Evolutionary conservation across 2,113 vertebrate genomes (phyloP).

Genomic region (Phocoena phocoena): DNA sequence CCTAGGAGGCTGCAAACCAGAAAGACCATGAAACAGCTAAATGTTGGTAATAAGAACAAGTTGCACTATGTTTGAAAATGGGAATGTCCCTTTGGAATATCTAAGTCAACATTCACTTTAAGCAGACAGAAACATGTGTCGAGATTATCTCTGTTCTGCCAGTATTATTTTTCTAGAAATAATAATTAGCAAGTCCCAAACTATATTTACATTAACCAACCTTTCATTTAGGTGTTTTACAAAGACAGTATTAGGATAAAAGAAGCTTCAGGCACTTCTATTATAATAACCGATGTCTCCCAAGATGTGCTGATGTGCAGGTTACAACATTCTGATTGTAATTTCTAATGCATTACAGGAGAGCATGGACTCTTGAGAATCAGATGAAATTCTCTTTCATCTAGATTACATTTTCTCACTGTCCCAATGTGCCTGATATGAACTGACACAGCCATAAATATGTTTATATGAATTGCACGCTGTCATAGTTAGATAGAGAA

Average conservation of each 20-base stretch:
- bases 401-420: conserved; percentile 38
- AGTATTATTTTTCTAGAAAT: conserved; percentile 1
- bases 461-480: not conserved
- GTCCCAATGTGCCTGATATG: not conserved
- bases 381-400: conserved; percentile 22
- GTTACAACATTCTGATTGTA: not conserved
- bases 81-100: not conserved
- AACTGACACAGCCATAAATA: conserved; percentile 27
- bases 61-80: rapidly evolving
- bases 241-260: conserved; percentile 46
- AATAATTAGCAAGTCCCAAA: not conserved
- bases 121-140: not conserved
- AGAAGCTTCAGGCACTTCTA: not conserved
- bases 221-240: conserved; percentile 20
- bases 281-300: conserved; percentile 13
- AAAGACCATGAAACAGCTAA: not conserved
- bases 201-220: not conserved
- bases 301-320: not conserved
- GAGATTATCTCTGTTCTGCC: not conserved
- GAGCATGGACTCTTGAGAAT: not conserved
- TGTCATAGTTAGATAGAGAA: conserved; percentile 1
- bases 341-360: conserved; percentile 14
- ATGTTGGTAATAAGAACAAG: not conserved
- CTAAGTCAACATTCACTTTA: not conserved
- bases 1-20: not conserved